Percentiles rank a stretch among this genome's conserved stretches.
Evolutionary conservation across 64 coral and sea anemone genomes (phyloP).

Genomic region (Cladopsammia gracilis): DNA sequence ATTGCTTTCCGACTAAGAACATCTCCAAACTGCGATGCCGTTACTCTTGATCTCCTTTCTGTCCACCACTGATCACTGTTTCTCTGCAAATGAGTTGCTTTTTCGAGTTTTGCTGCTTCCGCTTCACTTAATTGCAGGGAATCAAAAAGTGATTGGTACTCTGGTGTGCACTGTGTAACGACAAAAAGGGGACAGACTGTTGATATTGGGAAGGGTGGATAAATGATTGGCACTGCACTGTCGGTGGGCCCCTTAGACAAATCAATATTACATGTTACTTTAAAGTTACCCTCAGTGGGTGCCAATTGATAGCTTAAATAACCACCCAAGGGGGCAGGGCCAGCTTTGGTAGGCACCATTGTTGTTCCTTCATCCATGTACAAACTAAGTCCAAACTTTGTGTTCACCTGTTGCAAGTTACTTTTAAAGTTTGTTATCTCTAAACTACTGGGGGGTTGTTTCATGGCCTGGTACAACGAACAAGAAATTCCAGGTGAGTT

Average conservation of each 20-base stretch:
- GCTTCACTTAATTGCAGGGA: constrained; percentile 31
- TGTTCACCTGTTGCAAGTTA: constrained; percentile 35
- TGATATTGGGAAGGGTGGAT: too few relatives aligned
- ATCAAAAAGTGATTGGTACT: constrained; percentile 42
- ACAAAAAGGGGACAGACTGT: too few relatives aligned
- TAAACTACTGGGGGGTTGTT: background rate
- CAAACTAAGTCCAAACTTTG: constrained; percentile 38
- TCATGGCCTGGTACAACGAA: background rate
- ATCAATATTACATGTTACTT: background rate
- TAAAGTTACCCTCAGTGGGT: background rate
- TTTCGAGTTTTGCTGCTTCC: constrained; percentile 4
- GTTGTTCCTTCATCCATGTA: constrained; percentile 22
- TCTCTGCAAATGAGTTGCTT: constrained; percentile 10
- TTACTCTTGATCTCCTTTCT: constrained; percentile 40
- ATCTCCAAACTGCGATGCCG: constrained; percentile 55
- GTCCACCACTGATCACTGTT: constrained; percentile 40
- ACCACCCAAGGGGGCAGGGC: background rate
- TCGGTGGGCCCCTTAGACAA: background rate
- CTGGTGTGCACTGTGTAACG: constrained; percentile 15
- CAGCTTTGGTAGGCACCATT: background rate
- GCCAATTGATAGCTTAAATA: background rate
- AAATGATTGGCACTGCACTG: background rate
- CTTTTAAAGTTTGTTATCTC: constrained; percentile 47
- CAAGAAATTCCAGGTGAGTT: background rate
- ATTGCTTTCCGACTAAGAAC: constrained; percentile 31